A percentile compares a stretch with the other conserved stretches of the same genome.
These are phyloP conservation scores for Microcebus jonahi DNA, from an alignment of 2,113 vertebrate genomes.

Conservation along the genomic window DNA sequence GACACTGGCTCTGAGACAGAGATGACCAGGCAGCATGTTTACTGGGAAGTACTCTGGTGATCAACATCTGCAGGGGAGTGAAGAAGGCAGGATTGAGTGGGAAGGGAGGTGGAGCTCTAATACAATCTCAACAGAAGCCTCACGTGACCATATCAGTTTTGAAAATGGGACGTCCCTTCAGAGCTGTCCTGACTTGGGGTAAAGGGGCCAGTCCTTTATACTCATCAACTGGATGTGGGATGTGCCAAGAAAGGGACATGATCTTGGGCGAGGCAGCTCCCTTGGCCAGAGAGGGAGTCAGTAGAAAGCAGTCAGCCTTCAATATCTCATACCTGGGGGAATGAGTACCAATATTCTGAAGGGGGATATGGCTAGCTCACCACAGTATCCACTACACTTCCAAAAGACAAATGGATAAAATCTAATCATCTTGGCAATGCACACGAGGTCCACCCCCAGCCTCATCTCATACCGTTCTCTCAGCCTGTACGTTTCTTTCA, in stretches of 20 bases:
- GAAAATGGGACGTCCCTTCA: background rate
- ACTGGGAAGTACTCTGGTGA: background rate
- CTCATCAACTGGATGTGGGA: background rate
- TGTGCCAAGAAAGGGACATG: background rate
- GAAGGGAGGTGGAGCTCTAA: background rate
- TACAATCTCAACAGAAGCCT: background rate
- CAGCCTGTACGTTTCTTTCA: background rate
- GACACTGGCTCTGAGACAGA: background rate
- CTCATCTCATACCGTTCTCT: background rate
- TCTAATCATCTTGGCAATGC: background rate
- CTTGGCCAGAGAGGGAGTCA: background rate
- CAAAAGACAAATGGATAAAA: background rate
- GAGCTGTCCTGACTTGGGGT: background rate
- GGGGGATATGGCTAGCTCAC: background rate
- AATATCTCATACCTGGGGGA: background rate
- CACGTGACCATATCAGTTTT: background rate
- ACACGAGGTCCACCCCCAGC: background rate
- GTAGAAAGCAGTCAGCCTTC: background rate
- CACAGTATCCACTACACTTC: background rate
- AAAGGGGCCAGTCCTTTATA: background rate
- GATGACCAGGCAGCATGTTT: background rate
- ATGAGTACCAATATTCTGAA: background rate
- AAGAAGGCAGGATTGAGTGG: background rate
- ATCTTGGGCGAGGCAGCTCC: background rate
- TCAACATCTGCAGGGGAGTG: background rate